Evolutionary conservation across 2,888 invertebrate genomes (phyloP).

Genomic region (Agrenia bidenticulata): DNA sequence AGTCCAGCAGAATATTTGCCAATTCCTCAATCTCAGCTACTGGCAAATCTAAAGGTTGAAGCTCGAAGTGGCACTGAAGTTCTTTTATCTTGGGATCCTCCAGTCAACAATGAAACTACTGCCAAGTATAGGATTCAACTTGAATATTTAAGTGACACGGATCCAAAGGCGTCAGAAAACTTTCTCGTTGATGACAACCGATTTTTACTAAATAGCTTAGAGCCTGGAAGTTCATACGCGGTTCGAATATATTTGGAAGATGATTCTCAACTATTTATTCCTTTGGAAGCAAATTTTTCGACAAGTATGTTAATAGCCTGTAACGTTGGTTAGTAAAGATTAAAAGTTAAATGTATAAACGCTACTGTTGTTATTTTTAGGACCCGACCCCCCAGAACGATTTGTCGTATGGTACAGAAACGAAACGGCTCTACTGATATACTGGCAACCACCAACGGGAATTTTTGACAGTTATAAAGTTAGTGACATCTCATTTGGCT

Average conservation of each 20-base stretch:
- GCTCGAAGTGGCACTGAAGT: constrained; percentile 32
- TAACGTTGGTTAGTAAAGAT: background rate
- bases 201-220: no score
- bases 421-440: constrained; percentile 38
- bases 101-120: constrained; percentile 20
- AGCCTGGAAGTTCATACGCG: no score
- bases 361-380: constrained; percentile 11
- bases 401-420: constrained; percentile 46
- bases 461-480: constrained; percentile 40
- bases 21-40: no score
- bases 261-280: no score
- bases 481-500: background rate
- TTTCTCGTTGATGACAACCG: no score
- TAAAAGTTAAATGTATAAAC: background rate
- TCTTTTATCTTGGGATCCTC: constrained; percentile 36
- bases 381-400: constrained; percentile 39
- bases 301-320: no score
- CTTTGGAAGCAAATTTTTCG: no score
- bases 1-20: no score
- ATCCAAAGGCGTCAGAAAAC: no score
- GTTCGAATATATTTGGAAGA: no score
- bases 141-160: no score
- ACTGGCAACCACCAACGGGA: constrained; percentile 44
- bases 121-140: no score
- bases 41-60: constrained; percentile 30